phyloP scores from a whole-genome alignment of 2,113 vertebrate species.

The Tapirus terrestris region DNA sequence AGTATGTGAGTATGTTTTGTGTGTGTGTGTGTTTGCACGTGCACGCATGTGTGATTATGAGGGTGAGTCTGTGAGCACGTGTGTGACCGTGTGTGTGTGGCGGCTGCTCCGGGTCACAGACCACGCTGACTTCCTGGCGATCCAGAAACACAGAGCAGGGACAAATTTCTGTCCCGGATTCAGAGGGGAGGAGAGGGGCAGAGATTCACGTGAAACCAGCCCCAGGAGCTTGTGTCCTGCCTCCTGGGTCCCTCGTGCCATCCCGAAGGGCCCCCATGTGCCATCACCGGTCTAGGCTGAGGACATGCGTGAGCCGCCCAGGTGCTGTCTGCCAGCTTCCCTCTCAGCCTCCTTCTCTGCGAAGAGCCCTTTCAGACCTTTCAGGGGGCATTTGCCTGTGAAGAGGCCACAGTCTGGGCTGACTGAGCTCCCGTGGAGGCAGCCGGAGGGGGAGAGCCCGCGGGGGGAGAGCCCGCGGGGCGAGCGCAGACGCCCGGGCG shows the following conservation, averaged over 20 bases:
- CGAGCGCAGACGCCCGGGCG: fast-evolving
- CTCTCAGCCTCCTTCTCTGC: background rate
- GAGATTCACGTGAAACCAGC: background rate
- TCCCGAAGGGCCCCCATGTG: background rate
- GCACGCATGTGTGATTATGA: background rate
- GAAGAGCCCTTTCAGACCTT: background rate
- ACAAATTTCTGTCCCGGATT: background rate
- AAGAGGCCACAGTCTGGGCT: fast-evolving
- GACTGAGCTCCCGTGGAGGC: background rate
- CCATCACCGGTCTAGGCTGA: fast-evolving
- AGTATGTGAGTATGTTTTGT: background rate
- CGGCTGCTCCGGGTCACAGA: background rate
- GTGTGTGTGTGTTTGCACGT: background rate
- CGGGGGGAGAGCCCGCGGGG: background rate
- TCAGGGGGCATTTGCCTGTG: background rate
- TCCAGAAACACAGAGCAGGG: background rate
- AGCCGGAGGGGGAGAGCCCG: background rate
- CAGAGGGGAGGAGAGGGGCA: background rate
- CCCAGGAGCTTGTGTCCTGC: no score
- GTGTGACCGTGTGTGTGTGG: no score
- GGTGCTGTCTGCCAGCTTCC: background rate
- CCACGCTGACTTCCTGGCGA: background rate
- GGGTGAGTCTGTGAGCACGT: background rate
- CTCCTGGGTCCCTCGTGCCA: background rate
- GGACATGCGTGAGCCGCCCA: fast-evolving